phyloP scores from a whole-genome alignment of 2,888 invertebrate species.

The Andrena hattorfiana region DNA sequence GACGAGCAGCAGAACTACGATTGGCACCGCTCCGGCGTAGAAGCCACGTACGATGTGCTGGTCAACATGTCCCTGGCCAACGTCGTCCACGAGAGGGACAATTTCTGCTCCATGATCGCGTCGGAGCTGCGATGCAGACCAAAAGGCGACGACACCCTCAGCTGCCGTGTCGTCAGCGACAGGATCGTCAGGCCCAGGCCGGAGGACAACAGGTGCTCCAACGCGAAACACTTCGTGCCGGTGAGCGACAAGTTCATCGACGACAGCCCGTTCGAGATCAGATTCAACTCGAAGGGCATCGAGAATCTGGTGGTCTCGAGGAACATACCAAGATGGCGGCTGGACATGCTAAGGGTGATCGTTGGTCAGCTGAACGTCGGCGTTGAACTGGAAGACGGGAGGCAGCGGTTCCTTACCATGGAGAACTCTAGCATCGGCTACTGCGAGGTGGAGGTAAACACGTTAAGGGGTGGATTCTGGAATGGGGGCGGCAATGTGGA shows the following conservation, averaged over 20 bases:
- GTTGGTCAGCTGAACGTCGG: conserved; percentile 64
- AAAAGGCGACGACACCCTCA: conserved; percentile 59
- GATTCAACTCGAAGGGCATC: conserved; percentile 64
- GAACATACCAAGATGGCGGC: conserved; percentile 58
- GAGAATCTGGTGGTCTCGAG: conserved; percentile 68
- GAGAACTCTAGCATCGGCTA: conserved; percentile 61
- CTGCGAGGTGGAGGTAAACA: conserved; percentile 58
- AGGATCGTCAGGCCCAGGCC: conserved; percentile 34
- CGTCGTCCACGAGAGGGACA: conserved; percentile 37
- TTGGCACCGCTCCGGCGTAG: conserved; percentile 48
- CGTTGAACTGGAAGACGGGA: conserved; percentile 38
- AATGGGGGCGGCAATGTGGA: background rate
- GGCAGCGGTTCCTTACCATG: conserved; percentile 43
- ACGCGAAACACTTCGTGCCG: conserved; percentile 39
- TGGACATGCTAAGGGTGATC: conserved; percentile 66
- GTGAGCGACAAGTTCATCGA: conserved; percentile 38
- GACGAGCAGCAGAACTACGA: conserved; percentile 8
- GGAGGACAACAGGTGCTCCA: conserved; percentile 27
- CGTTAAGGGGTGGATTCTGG: conserved; percentile 23
- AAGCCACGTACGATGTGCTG: conserved; percentile 63
- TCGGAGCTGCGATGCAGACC: conserved; percentile 56
- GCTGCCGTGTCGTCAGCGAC: conserved; percentile 46
- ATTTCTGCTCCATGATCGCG: conserved; percentile 54
- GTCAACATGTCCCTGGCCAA: conserved; percentile 60
- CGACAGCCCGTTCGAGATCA: conserved; percentile 64